Evolutionary conservation across 2,797 vertebrate genomes (phyloP).

Genomic region (Ptychadena robeensis): DNA sequence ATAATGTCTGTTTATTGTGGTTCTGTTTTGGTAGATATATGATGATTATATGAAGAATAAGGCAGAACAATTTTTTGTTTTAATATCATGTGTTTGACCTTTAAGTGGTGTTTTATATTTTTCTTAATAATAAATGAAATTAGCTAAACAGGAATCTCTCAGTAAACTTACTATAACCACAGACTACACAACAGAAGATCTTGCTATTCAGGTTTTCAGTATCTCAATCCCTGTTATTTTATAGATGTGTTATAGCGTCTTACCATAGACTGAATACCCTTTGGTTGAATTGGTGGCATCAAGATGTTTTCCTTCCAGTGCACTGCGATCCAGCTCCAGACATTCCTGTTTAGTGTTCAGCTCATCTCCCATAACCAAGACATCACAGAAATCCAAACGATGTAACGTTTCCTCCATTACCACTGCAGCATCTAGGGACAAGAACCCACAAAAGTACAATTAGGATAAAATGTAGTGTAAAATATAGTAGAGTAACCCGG

Average conservation of each 20-base stretch:
- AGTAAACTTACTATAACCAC: not conserved
- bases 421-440: conserved; percentile 74
- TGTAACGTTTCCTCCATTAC: conserved; percentile 89
- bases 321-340: conserved; percentile 81
- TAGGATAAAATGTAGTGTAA: not conserved
- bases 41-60: no score
- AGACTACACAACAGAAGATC: not conserved
- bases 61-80: no score
- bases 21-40: no score
- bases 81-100: not conserved
- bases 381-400: conserved; percentile 94
- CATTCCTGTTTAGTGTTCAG: conserved; percentile 84
- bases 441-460: conserved; percentile 25
- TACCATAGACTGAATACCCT: conserved; percentile 95
- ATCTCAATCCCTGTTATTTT: no score
- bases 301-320: conserved; percentile 87
- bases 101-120: no score
- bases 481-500: no score
- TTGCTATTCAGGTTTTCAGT: not conserved
- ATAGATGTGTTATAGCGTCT: conserved; percentile 22
- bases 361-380: conserved; percentile 89
- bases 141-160: no score
- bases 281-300: conserved; percentile 92
- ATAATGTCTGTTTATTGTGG: no score
- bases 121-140: not conserved